These are phyloP conservation scores for Trialeurodes vaporariorum DNA, from an alignment of 1,140 invertebrate species.

Conservation along the genomic window DNA sequence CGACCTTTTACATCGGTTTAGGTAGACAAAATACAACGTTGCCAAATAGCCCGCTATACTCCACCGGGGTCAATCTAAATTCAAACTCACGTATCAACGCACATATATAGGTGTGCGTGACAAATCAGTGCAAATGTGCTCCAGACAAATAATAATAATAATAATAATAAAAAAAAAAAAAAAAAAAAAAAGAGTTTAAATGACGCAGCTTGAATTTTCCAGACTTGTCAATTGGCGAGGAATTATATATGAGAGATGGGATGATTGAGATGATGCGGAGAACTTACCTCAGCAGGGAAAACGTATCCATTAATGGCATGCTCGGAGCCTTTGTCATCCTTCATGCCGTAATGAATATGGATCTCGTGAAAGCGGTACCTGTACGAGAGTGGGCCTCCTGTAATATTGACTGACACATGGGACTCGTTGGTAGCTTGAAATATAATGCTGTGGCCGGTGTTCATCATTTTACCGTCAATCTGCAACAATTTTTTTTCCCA, in stretches of 20 bases:
- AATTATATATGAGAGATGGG: slow-evolving; percentile 69
- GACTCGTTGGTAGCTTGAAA: slow-evolving; percentile 74
- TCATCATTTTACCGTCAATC: slow-evolving; percentile 74
- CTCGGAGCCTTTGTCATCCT: slow-evolving; percentile 77
- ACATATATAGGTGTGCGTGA: no score
- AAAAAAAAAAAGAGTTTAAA: not conserved
- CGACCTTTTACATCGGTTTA: no score
- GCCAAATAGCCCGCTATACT: no score
- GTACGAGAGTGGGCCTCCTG: slow-evolving; percentile 86
- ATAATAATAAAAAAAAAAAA: not conserved
- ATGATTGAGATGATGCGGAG: slow-evolving; percentile 30
- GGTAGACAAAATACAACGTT: no score
- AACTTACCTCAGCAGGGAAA: slow-evolving; percentile 81
- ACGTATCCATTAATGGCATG: slow-evolving; percentile 82
- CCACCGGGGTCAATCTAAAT: no score
- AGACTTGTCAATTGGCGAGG: slow-evolving; percentile 74
- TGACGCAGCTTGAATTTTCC: no score
- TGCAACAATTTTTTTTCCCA: slow-evolving; percentile 33
- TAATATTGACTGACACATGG: slow-evolving; percentile 76
- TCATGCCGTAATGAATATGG: slow-evolving; percentile 74
- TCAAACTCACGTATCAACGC: no score
- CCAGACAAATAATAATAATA: no score
- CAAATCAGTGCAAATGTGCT: no score
- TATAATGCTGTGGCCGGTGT: slow-evolving; percentile 88
- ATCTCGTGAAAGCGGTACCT: slow-evolving; percentile 89